Percentiles rank a stretch among this genome's conserved stretches.
These are phyloP conservation scores for Eulithis testata DNA, from an alignment of 2,888 invertebrate species.

Conservation along the genomic window DNA sequence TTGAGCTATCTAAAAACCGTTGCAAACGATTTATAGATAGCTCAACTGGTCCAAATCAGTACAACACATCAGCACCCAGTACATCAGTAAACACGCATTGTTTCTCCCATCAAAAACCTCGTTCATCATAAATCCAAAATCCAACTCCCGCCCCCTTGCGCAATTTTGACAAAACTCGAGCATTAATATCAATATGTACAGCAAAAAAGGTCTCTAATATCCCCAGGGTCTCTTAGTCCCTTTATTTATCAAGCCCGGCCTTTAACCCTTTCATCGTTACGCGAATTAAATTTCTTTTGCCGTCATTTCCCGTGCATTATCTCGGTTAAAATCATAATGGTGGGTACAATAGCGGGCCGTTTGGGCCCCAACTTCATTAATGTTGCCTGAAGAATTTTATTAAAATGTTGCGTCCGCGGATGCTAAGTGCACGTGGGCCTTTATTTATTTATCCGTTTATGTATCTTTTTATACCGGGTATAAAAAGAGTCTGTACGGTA, in stretches of 20 bases:
- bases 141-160: slow-evolving; percentile 49
- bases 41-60: too few relatives aligned
- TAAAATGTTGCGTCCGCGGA: slow-evolving; percentile 81
- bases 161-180: slow-evolving; percentile 81
- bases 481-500: background rate
- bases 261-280: slow-evolving; percentile 83
- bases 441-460: slow-evolving; percentile 40
- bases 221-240: slow-evolving; percentile 73
- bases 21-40: too few relatives aligned
- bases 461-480: background rate
- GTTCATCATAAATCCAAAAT: slow-evolving; percentile 43
- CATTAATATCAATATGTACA: slow-evolving; percentile 83
- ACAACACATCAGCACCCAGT: too few relatives aligned
- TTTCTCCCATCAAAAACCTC: slow-evolving; percentile 27
- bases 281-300: slow-evolving; percentile 85
- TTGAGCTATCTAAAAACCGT: too few relatives aligned
- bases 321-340: slow-evolving; percentile 83
- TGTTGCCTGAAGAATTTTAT: slow-evolving; percentile 82
- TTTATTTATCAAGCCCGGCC: slow-evolving; percentile 81
- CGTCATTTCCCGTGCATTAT: slow-evolving; percentile 85
- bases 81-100: background rate
- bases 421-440: slow-evolving; percentile 50
- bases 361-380: slow-evolving; percentile 73
- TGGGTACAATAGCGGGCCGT: slow-evolving; percentile 70
- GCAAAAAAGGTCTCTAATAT: slow-evolving; percentile 80